phyloP scores from a whole-genome alignment of 2,888 invertebrate species.

The Trilocha varians region DNA sequence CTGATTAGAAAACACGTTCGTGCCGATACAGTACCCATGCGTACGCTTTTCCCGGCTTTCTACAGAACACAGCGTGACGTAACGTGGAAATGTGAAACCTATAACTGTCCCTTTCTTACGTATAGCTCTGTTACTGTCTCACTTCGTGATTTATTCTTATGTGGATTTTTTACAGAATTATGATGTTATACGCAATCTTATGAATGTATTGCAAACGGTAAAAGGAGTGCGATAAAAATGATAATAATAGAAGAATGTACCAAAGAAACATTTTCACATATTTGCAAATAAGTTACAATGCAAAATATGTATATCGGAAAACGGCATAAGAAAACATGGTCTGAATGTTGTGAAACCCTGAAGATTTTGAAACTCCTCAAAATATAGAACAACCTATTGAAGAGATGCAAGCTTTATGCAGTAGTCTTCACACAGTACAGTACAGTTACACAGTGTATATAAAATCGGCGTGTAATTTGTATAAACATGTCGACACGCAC shows the following conservation, averaged over 20 bases:
- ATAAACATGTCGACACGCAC: conserved; percentile 5
- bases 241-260: no score
- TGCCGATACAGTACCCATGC: not conserved
- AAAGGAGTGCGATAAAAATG: no score
- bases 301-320: no score
- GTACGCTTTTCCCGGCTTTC: not conserved
- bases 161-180: not conserved
- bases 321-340: no score
- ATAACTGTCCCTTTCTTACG: not conserved
- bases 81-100: not conserved
- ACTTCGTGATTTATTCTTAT: not conserved
- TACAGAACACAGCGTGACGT: not conserved
- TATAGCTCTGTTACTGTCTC: not conserved
- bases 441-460: not conserved
- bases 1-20: not conserved
- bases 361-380: no score
- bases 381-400: no score
- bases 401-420: no score
- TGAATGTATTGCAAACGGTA: no score
- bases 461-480: not conserved
- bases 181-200: not conserved
- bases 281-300: no score
- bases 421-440: not conserved
- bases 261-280: no score
- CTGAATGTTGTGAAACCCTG: no score